A percentile compares a stretch with the other conserved stretches of the same genome.
phyloP scores from a whole-genome alignment of 2,888 invertebrate species.

The Clunio marinus region DNA sequence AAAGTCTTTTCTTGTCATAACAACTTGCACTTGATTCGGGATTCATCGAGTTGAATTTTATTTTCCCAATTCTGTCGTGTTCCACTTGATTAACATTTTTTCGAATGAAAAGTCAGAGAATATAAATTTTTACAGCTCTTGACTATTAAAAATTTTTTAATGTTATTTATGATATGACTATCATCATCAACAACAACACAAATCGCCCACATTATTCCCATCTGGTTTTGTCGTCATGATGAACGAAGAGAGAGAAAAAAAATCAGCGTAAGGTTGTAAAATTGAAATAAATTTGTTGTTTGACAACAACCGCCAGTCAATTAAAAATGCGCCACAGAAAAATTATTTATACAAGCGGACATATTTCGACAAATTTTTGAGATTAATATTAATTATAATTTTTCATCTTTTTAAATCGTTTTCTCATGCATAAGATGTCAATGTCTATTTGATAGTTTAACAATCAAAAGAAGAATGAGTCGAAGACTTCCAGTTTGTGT shows the following conservation, averaged over 20 bases:
- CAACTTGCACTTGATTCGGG: too few species aligned
- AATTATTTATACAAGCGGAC: neutral
- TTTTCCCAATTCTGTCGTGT: neutral
- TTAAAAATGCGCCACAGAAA: conserved; percentile 6
- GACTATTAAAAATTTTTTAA: neutral
- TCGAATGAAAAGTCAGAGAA: neutral
- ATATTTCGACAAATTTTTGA: too few species aligned
- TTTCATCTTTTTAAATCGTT: too few species aligned
- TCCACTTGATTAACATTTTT: neutral
- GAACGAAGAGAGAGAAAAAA: neutral
- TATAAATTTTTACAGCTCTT: neutral
- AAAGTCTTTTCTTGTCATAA: too few species aligned
- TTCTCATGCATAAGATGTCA: too few species aligned
- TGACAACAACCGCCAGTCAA: conserved; percentile 22
- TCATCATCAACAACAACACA: conserved; percentile 5
- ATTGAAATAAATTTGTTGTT: conserved; percentile 31
- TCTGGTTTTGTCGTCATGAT: neutral
- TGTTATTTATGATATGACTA: conserved; percentile 3
- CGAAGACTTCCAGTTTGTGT: neutral
- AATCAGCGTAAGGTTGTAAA: conserved; percentile 25
- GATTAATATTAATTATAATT: too few species aligned
- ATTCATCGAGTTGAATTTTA: too few species aligned
- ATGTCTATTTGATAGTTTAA: too few species aligned
- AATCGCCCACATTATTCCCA: neutral
- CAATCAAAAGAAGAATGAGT: too few species aligned